Base-by-base conservation (phyloP, 2,113 vertebrate genomes). In the Maylandia zebra region DNA sequence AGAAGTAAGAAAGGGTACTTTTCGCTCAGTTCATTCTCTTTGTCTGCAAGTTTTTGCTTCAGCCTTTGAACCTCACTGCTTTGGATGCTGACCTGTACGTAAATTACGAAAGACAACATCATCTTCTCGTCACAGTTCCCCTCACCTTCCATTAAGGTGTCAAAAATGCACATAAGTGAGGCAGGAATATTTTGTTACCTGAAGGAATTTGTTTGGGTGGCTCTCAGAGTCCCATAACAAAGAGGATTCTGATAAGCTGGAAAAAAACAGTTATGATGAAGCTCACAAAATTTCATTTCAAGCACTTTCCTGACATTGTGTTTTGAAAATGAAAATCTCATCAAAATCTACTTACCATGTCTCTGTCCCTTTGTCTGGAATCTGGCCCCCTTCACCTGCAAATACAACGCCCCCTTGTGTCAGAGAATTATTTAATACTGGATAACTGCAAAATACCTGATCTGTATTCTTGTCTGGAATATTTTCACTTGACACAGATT, bases 11-110 rank as follows among this genome's bases (percentile, higher is more conserved):
- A 76, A 7, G 7, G 13, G 76, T 87, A 96, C 96, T 89, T 96
- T 83, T 95, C 88, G 11, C 61, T 88, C 32, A 96, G 71, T 64
- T 96, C 90, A 50, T 94, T 86, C 43, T 95, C 94, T 84, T 74
- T 93, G n/a, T 92, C 83, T 38, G 64, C 16, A 50, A 96, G 91
- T 50, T 92, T 86, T 69, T 94, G 88, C 74, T 92, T 94, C 89
- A 96, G 83, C 12, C 83, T 93, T 83, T 93, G 74, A 32, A 93
- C 90, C 36, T 96, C 92, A 4, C 17, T 80, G 17, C 80, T 91
- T 59, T 95, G 90, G 78, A 91, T 88, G 7, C 84, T 88, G 16
- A 83, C 85, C 96, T 96, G 78, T 59, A 22, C 94, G 52, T 55
- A 22, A 50, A 76, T 36, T 3, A 82, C 22, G 2, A 71, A 76